These are phyloP conservation scores for Syngnathus rostellatus DNA, from an alignment of 2,797 vertebrate genomes.

Conservation along the genomic window DNA sequence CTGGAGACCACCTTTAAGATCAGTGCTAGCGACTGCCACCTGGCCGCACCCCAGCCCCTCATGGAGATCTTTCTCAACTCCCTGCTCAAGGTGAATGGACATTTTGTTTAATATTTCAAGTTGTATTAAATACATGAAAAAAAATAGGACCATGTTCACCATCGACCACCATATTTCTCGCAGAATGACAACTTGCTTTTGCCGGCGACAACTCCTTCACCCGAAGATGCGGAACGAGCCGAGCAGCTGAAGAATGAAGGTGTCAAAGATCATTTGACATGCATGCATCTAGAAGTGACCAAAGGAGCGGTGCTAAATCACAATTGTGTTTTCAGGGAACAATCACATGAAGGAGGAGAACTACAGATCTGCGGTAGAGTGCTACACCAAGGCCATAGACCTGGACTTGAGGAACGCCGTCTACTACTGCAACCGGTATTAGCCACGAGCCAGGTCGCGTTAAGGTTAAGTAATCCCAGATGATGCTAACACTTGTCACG, in stretches of 20 bases:
- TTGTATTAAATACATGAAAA: background rate
- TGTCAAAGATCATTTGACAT: conserved; percentile 33
- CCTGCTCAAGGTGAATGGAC: conserved; percentile 76
- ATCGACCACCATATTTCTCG: background rate
- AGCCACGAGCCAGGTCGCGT: background rate
- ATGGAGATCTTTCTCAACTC: conserved; percentile 88
- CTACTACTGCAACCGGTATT: conserved; percentile 92
- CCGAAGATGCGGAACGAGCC: conserved; percentile 81
- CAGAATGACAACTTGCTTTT: conserved; percentile 80
- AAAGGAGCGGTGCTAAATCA: background rate
- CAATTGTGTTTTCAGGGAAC: conserved; percentile 72
- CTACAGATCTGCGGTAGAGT: conserved; percentile 85
- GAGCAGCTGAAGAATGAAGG: conserved; percentile 97
- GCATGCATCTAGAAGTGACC: background rate
- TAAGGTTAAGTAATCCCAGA: too few relatives aligned
- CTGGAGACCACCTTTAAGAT: conserved; percentile 97
- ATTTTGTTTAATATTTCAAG: background rate
- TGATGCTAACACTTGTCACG: background rate
- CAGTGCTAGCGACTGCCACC: conserved; percentile 82
- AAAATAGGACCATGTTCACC: background rate
- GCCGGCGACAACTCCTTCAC: conserved; percentile 71
- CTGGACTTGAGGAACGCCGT: conserved; percentile 92
- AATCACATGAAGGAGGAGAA: conserved; percentile 99
- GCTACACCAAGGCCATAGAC: conserved; percentile 88
- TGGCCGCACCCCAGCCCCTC: conserved; percentile 80